Evolutionary conservation across 2,888 invertebrate genomes (phyloP), one percentile per base, ranked within the genome.

Genomic region (Entomobrya multifasciata): DNA sequence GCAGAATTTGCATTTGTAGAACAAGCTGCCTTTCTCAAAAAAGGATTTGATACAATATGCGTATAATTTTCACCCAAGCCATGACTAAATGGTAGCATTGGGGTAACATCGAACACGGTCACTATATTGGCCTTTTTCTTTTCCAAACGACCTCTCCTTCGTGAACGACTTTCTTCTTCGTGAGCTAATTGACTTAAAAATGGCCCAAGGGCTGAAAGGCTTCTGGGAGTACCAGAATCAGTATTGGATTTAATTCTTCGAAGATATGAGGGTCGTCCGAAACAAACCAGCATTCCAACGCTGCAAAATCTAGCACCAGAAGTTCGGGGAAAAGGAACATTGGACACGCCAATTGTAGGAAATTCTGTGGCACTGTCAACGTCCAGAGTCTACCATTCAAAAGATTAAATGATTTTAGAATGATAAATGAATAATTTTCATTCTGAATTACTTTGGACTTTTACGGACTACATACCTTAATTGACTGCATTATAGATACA

Each of bases 301-400:
- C 96, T 96, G 93, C 97, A 97, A 94, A 98, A 99, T 91, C 96
- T 95, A 0, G 97, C 98, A 0, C 98, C 98, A 11, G 97, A 97
- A 0, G 98, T 98, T 79, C 97, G 94, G 0, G 98, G 98, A 93
- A 98, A 99, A 0, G 98, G 98, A 90, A 99, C 96, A 92, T 96
- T 96, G 8, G 96, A 92, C 87, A 94, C 93, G 82, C 92, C 92
- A 89, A 92, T 92, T 60, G 91, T 91, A 13, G 92, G 89, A 89
- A 84, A 91, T 91, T 90, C 60, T 76, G 88, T 17, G 3, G 83
- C 74, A 44, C 17, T 84, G 27, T 87, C 87, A 0, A 77, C 65
- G 55, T 87, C 87, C 22, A 87, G 44, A 6, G 87, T 87, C 76
- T 86, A 67, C 1, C 67, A 41, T 41, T 8, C 5, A 10, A 36